Conservation (phyloP, 2,888 invertebrate species). For the Ectemnius cavifrons region DNA sequence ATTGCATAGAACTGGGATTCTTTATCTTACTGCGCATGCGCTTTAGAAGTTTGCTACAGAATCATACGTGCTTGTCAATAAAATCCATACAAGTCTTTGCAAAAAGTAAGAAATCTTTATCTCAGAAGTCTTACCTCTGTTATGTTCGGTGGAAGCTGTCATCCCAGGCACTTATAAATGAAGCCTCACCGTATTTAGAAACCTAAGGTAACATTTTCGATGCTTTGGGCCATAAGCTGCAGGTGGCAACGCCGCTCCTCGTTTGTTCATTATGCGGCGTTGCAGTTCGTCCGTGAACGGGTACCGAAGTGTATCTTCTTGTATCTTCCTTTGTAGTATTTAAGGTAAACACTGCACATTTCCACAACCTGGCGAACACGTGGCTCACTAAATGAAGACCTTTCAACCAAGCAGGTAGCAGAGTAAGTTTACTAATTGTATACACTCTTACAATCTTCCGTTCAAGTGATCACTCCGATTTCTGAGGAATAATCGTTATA, state of each 20-base stretch:
- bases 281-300: conserved; percentile 63
- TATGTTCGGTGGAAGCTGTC: too few species aligned
- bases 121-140: too few species aligned
- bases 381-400: conserved; percentile 34
- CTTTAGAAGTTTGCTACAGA: conserved; percentile 24
- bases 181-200: too few species aligned
- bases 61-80: conserved; percentile 41
- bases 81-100: conserved; percentile 16
- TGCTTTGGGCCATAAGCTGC: background rate
- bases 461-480: conserved; percentile 25
- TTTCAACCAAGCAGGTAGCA: conserved; percentile 27
- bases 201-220: too few species aligned
- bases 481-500: conserved; percentile 25
- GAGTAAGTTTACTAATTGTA: conserved; percentile 51
- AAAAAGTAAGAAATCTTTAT: too few species aligned
- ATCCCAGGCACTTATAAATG: too few species aligned
- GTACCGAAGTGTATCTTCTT: conserved; percentile 60
- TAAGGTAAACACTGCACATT: conserved; percentile 54
- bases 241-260: conserved; percentile 66
- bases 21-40: conserved; percentile 48
- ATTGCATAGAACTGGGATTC: conserved; percentile 40
- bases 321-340: conserved; percentile 57
- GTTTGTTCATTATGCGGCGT: conserved; percentile 67
- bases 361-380: conserved; percentile 46
- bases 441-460: conserved; percentile 7